phyloP scores from a whole-genome alignment of 2,113 vertebrate genomes.

The Fregata magnificens region DNA sequence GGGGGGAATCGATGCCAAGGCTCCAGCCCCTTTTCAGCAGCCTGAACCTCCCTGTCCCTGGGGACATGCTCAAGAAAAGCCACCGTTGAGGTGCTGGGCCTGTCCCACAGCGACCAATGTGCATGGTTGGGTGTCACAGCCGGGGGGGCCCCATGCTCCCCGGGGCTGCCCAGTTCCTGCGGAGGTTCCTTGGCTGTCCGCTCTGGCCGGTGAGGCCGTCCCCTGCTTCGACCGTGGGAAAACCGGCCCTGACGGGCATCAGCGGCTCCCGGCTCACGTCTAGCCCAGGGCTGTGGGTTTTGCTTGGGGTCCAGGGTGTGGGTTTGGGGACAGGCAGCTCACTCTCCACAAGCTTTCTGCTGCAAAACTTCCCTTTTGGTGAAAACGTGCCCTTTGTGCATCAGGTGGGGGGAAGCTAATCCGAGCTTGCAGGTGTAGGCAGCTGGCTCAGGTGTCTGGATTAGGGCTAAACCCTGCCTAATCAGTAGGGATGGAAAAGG shows the following conservation, averaged over 20 bases:
- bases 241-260: accelerated
- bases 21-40: background rate
- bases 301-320: background rate
- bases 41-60: background rate
- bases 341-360: accelerated
- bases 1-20: background rate
- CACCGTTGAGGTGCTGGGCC: accelerated
- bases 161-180: background rate
- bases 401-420: background rate
- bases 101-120: background rate
- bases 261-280: background rate
- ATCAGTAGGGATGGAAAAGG: background rate
- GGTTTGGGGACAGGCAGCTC: background rate
- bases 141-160: accelerated
- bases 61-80: background rate
- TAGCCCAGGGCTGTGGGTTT: background rate
- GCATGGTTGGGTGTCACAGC: background rate
- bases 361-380: background rate
- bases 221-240: accelerated
- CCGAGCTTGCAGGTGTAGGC: background rate
- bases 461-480: background rate
- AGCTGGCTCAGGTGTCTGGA: background rate
- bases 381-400: background rate
- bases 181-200: background rate
- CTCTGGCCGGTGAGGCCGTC: accelerated